These are phyloP conservation scores for Onychomys leucogaster DNA, from an alignment of 2,797 vertebrate species.

Conservation along the genomic window DNA sequence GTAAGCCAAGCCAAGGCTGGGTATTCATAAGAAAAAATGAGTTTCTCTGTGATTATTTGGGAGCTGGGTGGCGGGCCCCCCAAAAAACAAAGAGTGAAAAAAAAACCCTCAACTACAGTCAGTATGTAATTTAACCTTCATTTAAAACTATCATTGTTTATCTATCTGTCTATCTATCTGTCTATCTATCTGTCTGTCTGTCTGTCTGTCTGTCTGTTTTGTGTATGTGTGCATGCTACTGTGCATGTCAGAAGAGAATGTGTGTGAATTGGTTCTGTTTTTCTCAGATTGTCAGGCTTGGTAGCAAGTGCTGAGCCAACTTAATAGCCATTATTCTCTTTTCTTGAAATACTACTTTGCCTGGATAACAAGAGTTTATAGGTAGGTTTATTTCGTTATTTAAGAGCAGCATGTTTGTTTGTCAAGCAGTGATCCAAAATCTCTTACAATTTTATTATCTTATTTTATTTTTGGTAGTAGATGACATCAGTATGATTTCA, in stretches of 20 bases:
- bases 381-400: not conserved
- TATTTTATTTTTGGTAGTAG: not conserved
- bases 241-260: not conserved
- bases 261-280: not conserved
- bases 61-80: too few relatives aligned
- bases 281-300: not conserved
- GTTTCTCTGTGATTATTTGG: too few relatives aligned
- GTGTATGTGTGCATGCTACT: not conserved
- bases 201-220: conserved; percentile 29
- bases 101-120: too few relatives aligned
- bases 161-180: not conserved
- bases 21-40: too few relatives aligned
- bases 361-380: not conserved
- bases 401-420: not conserved
- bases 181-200: not conserved
- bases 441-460: not conserved
- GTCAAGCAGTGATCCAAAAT: not conserved
- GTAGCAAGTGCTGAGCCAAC: not conserved
- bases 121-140: too few relatives aligned
- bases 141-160: too few relatives aligned
- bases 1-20: too few relatives aligned
- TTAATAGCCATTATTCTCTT: not conserved
- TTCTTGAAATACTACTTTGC: conserved; percentile 3
- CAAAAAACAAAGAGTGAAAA: too few relatives aligned
- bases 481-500: not conserved